Evolutionary conservation across 2,888 invertebrate species (phyloP), one percentile per base, ranked within the genome.

Genomic region (Apomyelois bistriatella): DNA sequence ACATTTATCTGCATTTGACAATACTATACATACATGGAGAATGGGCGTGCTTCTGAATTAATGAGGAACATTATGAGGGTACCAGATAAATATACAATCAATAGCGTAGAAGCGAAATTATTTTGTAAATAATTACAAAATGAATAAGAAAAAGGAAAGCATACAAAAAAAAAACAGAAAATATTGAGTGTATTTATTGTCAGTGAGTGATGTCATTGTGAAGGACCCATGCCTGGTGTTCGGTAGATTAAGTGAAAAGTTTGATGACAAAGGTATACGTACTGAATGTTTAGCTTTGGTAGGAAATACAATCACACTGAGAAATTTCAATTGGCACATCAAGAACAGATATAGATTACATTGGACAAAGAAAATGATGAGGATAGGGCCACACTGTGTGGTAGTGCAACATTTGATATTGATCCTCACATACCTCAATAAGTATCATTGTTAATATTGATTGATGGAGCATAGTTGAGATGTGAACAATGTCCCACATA

Each of bases 381-480:
- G 58, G 60, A 55, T 62, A 59, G 66, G 65, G 62, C 56, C 53
- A 69, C 64, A 68, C 55, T 50, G 56, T 66, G 53, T 63, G 55
- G 62, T 53, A 66, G 71, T 74, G 72, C 74, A 70, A 64, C 59
- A 64, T 60, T 50, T 61, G 66, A 62, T 56, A 62, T 53, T 60
- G 61, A 64, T 59, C 59, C 62, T 59, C 69, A 76, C 76, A 59
- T 79, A 78, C 78, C 79, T 76, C 74, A 48, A 47, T 52, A 32
- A 42, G 52, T 53, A 54, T 55, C 53, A 57, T 47, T 57, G 53
- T 53, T 54, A 41, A 30, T 15, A 12, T 2, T 22, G 22, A 22
- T 22, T 22, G 22, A 22, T 22, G 22, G 22, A 5, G 5, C 22
- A 22, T 22, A 22, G 22, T 3, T 22, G n/a, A n/a, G n/a, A n/a